Percentiles rank a stretch among this genome's conserved stretches.
Evolutionary conservation across 2,113 vertebrate genomes (phyloP).

Genomic region (Opisthocomus hoazin): DNA sequence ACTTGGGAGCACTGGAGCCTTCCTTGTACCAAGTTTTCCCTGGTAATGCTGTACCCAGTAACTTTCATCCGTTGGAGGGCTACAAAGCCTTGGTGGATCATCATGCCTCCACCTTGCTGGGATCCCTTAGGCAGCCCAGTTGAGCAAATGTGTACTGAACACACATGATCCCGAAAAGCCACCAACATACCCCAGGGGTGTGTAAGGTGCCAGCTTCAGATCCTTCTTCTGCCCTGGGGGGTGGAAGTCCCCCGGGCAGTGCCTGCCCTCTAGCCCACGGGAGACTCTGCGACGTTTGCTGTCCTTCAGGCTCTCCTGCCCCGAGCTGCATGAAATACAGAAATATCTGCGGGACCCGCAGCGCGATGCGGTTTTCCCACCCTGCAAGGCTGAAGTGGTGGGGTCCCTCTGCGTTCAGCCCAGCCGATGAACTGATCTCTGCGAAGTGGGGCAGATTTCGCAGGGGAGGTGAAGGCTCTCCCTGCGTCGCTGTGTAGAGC

Average conservation of each 20-base stretch:
- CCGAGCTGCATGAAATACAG: background rate
- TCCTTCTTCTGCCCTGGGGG: background rate
- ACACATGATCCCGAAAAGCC: background rate
- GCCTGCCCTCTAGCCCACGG: background rate
- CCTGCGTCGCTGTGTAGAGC: fast-evolving
- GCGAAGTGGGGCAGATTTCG: background rate
- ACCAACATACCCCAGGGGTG: background rate
- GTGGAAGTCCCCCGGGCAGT: background rate
- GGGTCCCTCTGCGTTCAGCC: background rate
- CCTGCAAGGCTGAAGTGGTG: background rate
- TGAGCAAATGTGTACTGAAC: background rate
- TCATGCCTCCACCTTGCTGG: background rate
- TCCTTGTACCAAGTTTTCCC: background rate
- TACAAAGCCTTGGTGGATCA: background rate
- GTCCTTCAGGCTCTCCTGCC: background rate
- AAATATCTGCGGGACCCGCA: background rate
- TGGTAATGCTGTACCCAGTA: background rate
- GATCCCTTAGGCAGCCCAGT: background rate
- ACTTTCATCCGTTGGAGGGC: background rate
- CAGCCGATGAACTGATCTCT: fast-evolving
- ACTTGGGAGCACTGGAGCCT: background rate
- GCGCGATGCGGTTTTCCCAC: background rate
- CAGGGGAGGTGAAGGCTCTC: background rate
- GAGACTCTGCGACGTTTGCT: background rate
- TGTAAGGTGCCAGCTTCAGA: background rate